These are phyloP conservation scores for Enteromius viviparus DNA, from an alignment of 2,797 vertebrate genomes.

Conservation along the genomic window DNA sequence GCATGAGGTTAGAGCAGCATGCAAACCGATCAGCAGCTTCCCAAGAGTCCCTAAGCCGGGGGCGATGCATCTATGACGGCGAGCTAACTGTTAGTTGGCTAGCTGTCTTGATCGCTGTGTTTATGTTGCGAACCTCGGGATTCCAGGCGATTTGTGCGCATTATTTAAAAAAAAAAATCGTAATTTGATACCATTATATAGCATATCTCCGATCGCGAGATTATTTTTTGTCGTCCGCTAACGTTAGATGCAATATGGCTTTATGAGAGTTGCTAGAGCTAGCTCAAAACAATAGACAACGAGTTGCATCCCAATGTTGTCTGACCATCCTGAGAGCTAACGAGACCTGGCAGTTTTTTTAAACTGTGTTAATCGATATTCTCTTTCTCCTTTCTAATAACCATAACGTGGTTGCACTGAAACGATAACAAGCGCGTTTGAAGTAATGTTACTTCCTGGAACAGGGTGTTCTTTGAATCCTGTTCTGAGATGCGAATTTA, in stretches of 20 bases:
- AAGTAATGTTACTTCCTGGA: slow-evolving; percentile 55
- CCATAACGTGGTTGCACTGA: background rate
- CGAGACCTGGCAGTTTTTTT: background rate
- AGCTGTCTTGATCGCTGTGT: slow-evolving; percentile 4
- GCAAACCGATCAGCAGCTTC: slow-evolving; percentile 15
- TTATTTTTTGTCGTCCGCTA: background rate
- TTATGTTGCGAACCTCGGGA: background rate
- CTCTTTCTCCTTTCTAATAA: background rate
- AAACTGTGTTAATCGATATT: too few relatives aligned
- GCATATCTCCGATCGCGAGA: background rate
- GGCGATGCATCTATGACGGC: slow-evolving; percentile 7
- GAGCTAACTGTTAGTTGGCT: slow-evolving; percentile 35
- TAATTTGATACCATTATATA: background rate
- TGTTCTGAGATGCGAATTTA: background rate
- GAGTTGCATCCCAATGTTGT: slow-evolving; percentile 5
- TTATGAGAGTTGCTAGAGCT: slow-evolving; percentile 5
- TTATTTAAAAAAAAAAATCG: background rate
- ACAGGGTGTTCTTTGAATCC: slow-evolving; percentile 43
- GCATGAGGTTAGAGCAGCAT: slow-evolving; percentile 88
- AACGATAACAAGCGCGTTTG: slow-evolving; percentile 22
- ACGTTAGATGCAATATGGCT: background rate
- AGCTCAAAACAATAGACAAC: slow-evolving; percentile 46
- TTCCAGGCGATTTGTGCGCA: background rate
- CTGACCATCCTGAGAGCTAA: background rate
- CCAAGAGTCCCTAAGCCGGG: slow-evolving; percentile 4